Evolutionary conservation across 2,888 invertebrate species (phyloP), one percentile per base, ranked within the genome.

Genomic region (Hipparchia semele): DNA sequence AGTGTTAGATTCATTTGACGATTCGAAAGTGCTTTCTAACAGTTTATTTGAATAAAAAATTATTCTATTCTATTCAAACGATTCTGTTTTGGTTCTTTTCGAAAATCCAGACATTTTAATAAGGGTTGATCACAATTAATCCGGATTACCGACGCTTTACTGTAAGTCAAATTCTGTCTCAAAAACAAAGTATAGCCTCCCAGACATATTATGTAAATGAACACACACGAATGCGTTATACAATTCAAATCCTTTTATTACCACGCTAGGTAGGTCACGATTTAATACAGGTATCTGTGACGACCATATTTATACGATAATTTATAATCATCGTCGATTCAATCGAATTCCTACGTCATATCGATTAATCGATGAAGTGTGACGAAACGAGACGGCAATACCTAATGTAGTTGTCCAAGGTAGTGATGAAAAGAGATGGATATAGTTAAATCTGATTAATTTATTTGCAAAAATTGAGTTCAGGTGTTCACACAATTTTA

Each of bases 381-480:
- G 76, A 76, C 62, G 72, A 80, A 80, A 80, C 72, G 81, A 81
- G 80, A 83, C 75, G 72, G 72, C 68, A 73, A 75, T 72, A 80
- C 80, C 80, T 78, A 82, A 81, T 71, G 33, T 51, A 74, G 78
- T 80, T 58, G 59, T 69, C 61, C 82, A 85, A 86, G 85, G 87
- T 81, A 82, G 78, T 64, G 77, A 73, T 79, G 60, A 74, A 79
- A 77, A 82, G 23, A 79, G 85, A 84, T 74, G 73, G 80, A n/a
- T 73, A 75, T 76, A 82, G 45, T 79, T 80, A 77, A 78, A 76
- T 78, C 75, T 76, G 81, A 73, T 80, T 70, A 39, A 39, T 39
- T 39, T 39, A 39, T 39, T 39, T 39, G 39, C 39, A 39, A 39
- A 39, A 1, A 39, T 39, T 39, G 23, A 23, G 23, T 23, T 23